Evolutionary conservation across 2,888 invertebrate species (phyloP).

Genomic region (Dichetophora obliterata): DNA sequence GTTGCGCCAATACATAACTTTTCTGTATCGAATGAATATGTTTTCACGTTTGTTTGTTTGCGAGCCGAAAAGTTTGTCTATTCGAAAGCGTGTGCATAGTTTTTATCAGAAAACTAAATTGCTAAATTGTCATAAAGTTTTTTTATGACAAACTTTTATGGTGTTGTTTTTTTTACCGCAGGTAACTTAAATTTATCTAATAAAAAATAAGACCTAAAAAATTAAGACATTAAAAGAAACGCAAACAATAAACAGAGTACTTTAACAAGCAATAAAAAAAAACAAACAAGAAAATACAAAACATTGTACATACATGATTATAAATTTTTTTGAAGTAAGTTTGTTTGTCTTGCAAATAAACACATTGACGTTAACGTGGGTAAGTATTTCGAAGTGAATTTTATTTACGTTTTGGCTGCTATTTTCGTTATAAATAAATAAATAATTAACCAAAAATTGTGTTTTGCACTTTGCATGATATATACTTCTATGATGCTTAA

Average conservation of each 20-base stretch:
- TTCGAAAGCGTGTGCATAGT: slow-evolving; percentile 54
- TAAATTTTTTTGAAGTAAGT: too few relatives aligned
- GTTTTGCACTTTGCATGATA: too few relatives aligned
- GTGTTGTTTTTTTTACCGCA: not conserved
- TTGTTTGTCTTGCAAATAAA: too few relatives aligned
- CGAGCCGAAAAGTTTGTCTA: not conserved
- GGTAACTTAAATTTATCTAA: not conserved
- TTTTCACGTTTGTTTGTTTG: not conserved
- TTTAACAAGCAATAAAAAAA: slow-evolving; percentile 11
- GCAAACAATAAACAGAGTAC: too few relatives aligned
- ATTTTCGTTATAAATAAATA: too few relatives aligned
- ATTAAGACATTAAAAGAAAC: too few relatives aligned
- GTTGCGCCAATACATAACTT: not conserved
- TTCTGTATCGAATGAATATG: not conserved
- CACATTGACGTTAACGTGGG: too few relatives aligned
- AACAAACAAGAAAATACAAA: not conserved
- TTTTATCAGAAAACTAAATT: slow-evolving; percentile 57
- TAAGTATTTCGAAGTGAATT: too few relatives aligned
- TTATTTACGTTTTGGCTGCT: too few relatives aligned
- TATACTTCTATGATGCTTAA: too few relatives aligned
- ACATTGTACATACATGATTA: too few relatives aligned
- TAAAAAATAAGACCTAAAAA: slow-evolving; percentile 26
- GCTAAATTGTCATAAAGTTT: slow-evolving; percentile 63
- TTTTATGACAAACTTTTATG: slow-evolving; percentile 17
- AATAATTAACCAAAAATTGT: too few relatives aligned